Conservation (phyloP, 2,888 invertebrate genomes). For the Malacosoma neustria region DNA sequence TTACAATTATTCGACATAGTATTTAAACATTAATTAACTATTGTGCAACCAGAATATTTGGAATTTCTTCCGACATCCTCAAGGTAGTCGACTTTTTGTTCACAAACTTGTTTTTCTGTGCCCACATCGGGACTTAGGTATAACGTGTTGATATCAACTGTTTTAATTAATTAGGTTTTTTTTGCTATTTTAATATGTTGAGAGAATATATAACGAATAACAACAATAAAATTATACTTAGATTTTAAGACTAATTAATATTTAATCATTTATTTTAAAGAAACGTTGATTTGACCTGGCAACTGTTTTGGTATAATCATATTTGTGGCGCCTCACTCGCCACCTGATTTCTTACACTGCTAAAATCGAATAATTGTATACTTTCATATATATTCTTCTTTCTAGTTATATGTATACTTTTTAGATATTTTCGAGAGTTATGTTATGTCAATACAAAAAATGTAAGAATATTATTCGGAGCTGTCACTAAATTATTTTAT, state of each 20-base stretch:
- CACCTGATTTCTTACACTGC: no score
- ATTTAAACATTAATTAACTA: background rate
- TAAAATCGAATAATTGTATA: no score
- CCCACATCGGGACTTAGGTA: background rate
- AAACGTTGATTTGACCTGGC: no score
- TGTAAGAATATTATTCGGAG: no score
- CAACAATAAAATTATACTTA: background rate
- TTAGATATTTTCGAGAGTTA: no score
- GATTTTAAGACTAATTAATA: background rate
- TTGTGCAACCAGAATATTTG: background rate
- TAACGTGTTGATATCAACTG: background rate
- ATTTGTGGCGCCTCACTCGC: no score
- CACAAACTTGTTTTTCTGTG: background rate
- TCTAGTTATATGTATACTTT: no score
- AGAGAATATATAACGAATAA: background rate
- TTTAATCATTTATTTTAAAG: no score
- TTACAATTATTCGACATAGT: background rate
- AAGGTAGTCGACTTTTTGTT: background rate
- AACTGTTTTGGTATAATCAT: no score
- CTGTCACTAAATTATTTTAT: no score
- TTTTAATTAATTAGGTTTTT: background rate
- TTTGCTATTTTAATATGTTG: background rate
- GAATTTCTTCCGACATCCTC: background rate
- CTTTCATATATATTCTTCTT: no score
- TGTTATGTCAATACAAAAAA: no score